A percentile compares a stretch with the other conserved stretches of the same genome.
Evolutionary conservation across 2,797 vertebrate species (phyloP).

Genomic region (Dryobates pubescens): DNA sequence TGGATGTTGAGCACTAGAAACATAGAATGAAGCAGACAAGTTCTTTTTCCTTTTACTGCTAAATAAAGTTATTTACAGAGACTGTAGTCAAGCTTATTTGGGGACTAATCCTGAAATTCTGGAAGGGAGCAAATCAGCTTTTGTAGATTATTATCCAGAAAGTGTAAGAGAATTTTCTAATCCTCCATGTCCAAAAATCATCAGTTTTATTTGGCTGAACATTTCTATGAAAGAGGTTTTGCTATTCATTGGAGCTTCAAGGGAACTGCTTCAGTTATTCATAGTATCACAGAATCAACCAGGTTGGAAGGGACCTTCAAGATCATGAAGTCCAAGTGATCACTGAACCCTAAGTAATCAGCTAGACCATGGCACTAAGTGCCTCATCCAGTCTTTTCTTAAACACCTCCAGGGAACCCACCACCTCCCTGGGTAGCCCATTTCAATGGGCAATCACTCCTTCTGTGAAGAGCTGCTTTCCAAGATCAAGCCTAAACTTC

Average conservation of each 20-base stretch:
- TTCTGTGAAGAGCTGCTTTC: too few relatives aligned
- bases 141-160: neutral
- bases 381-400: too few relatives aligned
- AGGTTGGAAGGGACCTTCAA: too few relatives aligned
- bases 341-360: too few relatives aligned
- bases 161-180: neutral
- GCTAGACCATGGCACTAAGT: too few relatives aligned
- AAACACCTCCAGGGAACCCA: too few relatives aligned
- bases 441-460: too few relatives aligned
- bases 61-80: constrained; percentile 29
- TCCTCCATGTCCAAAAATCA: neutral
- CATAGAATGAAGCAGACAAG: neutral
- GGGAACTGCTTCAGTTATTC: neutral
- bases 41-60: constrained; percentile 28
- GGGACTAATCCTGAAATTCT: neutral
- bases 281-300: too few relatives aligned
- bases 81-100: neutral
- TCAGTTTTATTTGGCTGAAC: neutral
- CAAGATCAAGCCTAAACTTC: too few relatives aligned
- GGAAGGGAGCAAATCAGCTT: neutral
- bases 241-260: neutral
- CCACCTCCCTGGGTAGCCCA: too few relatives aligned
- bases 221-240: neutral
- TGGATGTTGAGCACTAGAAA: constrained; percentile 53
- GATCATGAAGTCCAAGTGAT: too few relatives aligned